phyloP scores from a whole-genome alignment of 2,888 invertebrate genomes.

The Apoderus coryli region DNA sequence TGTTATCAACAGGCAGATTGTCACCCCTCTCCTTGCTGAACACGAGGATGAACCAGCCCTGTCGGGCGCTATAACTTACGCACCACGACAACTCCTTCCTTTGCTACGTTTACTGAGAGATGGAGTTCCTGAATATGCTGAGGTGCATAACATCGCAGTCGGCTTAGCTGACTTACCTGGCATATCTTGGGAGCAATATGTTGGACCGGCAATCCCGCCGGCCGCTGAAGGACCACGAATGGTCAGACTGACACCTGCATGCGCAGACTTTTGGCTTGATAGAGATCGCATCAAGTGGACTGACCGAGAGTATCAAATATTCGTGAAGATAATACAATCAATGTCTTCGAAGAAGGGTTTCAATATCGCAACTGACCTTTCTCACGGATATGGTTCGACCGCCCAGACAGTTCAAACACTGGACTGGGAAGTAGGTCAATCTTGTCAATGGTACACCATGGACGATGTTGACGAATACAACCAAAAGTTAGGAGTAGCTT shows the following conservation, averaged over 20 bases:
- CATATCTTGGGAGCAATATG: background rate
- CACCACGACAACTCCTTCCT: conserved; percentile 6
- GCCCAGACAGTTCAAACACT: background rate
- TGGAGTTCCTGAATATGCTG: conserved; percentile 3
- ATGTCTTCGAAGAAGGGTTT: background rate
- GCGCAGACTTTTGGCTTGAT: background rate
- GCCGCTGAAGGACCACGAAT: background rate
- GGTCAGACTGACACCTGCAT: background rate
- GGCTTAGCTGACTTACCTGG: no score
- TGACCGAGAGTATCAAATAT: background rate
- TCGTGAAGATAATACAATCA: background rate
- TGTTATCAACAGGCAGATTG: no score
- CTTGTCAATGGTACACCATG: background rate
- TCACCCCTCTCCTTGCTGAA: conserved; percentile 12
- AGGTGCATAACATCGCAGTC: conserved; percentile 6
- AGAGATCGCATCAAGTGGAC: background rate
- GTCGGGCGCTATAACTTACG: conserved; percentile 10
- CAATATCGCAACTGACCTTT: background rate
- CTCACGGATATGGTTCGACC: background rate
- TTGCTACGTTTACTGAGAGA: conserved; percentile 3
- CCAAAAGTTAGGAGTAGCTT: background rate
- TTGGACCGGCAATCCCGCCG: background rate
- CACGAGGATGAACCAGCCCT: background rate
- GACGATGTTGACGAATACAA: conserved; percentile 5
- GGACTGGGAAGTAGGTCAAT: background rate